Evolutionary conservation across 2,888 invertebrate species (phyloP).

Genomic region (Epistrophe grossulariae): DNA sequence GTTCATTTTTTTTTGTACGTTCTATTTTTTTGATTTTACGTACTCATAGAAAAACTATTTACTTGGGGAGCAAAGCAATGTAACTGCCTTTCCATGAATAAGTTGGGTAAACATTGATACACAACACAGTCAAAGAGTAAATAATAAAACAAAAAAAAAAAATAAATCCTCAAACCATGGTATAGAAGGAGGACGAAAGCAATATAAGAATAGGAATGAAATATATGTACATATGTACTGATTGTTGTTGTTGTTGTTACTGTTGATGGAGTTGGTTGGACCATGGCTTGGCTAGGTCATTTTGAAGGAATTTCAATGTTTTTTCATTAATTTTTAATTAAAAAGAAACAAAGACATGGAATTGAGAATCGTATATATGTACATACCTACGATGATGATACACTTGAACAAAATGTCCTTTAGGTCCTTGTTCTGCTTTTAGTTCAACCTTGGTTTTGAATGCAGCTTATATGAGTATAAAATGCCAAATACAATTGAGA

Average conservation of each 20-base stretch:
- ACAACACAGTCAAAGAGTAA: slow-evolving; percentile 20
- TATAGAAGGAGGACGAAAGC: slow-evolving; percentile 24
- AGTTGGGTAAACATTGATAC: slow-evolving; percentile 34
- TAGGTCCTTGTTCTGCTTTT: slow-evolving; percentile 32
- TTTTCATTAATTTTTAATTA: slow-evolving; percentile 45
- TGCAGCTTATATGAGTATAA: background rate
- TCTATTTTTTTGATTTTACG: background rate
- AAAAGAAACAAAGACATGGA: slow-evolving; percentile 29
- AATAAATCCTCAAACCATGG: slow-evolving; percentile 11
- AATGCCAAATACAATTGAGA: background rate
- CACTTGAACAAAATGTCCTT: slow-evolving; percentile 39
- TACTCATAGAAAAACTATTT: slow-evolving; percentile 50
- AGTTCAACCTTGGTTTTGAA: slow-evolving; percentile 21
- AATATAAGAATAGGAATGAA: background rate
- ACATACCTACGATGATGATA: background rate
- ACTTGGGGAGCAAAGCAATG: slow-evolving; percentile 33
- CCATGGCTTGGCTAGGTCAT: slow-evolving; percentile 2
- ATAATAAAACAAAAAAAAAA: slow-evolving; percentile 10
- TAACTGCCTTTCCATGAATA: slow-evolving; percentile 10
- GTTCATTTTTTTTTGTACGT: slow-evolving; percentile 10
- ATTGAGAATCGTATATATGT: background rate
- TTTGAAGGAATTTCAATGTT: slow-evolving; percentile 20
- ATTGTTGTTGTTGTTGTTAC: slow-evolving; percentile 26
- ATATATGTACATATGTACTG: background rate
- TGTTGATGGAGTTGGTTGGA: slow-evolving; percentile 13